phyloP scores from a whole-genome alignment of 2,113 vertebrate genomes.

The Solea senegalensis region DNA sequence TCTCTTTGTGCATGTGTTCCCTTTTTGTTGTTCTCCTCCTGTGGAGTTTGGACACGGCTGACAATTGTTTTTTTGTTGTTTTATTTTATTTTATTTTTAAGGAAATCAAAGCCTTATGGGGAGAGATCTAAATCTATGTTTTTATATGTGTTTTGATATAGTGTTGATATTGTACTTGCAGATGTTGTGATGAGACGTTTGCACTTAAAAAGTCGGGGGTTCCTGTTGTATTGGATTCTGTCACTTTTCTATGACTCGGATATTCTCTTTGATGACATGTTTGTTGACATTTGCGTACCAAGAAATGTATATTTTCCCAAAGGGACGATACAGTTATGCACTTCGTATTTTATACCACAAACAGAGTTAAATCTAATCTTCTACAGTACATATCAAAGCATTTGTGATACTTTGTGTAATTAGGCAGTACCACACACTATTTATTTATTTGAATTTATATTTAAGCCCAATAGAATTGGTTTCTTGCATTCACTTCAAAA shows the following conservation, averaged over 20 bases:
- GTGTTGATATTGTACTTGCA: constrained; percentile 73
- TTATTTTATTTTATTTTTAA: not conserved
- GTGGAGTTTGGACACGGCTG: constrained; percentile 21
- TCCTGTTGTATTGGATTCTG: constrained; percentile 72
- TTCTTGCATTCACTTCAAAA: constrained; percentile 28
- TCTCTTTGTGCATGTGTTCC: constrained; percentile 50
- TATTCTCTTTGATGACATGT: constrained; percentile 43
- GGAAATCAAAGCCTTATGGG: constrained; percentile 68
- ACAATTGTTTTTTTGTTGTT: constrained; percentile 5
- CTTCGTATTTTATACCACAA: constrained; percentile 73
- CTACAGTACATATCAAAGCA: constrained; percentile 37
- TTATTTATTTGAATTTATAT: constrained; percentile 55
- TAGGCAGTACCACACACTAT: constrained; percentile 50
- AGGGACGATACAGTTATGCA: constrained; percentile 71
- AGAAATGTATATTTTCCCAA: constrained; percentile 60
- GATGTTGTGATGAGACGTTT: constrained; percentile 67
- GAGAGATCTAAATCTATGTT: constrained; percentile 53
- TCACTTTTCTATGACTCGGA: constrained; percentile 65
- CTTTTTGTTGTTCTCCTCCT: constrained; percentile 24
- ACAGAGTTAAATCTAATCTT: constrained; percentile 47
- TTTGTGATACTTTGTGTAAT: constrained; percentile 47
- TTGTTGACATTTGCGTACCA: constrained; percentile 40
- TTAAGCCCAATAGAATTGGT: constrained; percentile 43
- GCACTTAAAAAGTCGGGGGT: constrained; percentile 65
- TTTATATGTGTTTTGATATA: constrained; percentile 72